phyloP scores from a whole-genome alignment of 92 coral and sea anemone species.

The Heteractis magnifica region DNA sequence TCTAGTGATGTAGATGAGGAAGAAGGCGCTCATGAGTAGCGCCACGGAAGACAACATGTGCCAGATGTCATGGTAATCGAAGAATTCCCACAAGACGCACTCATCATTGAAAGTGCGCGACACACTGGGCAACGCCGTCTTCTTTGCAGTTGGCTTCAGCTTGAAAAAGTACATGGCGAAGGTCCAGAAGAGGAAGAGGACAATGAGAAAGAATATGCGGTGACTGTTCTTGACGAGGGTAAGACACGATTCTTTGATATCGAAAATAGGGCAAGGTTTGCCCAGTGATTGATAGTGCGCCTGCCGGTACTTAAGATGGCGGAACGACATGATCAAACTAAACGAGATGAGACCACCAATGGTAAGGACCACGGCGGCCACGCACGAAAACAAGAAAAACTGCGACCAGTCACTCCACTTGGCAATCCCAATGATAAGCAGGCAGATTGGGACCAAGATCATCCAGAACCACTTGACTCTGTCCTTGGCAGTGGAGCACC shows the following conservation, averaged over 20 bases:
- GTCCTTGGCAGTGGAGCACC: slow-evolving; percentile 38
- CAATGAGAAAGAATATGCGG: slow-evolving; percentile 57
- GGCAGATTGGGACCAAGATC: slow-evolving; percentile 72
- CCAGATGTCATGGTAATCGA: slow-evolving; percentile 98
- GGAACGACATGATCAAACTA: slow-evolving; percentile 40
- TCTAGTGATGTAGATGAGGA: slow-evolving; percentile 76
- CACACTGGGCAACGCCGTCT: slow-evolving; percentile 69
- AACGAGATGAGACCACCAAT: slow-evolving; percentile 67
- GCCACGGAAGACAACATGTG: slow-evolving; percentile 97
- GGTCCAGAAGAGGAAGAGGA: slow-evolving; percentile 79
- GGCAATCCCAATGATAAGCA: slow-evolving; percentile 69
- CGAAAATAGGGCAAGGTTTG: slow-evolving; percentile 1
- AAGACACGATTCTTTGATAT: slow-evolving; percentile 21
- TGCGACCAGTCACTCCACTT: slow-evolving; percentile 80
- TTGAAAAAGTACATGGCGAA: slow-evolving; percentile 92
- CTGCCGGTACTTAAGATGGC: slow-evolving; percentile 2
- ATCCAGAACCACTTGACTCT: slow-evolving; percentile 70
- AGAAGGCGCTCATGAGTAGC: slow-evolving; percentile 79
- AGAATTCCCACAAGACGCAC: slow-evolving; percentile 91
- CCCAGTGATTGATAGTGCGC: slow-evolving; percentile 11
- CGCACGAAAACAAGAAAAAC: slow-evolving; percentile 91
- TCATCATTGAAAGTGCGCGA: slow-evolving; percentile 77
- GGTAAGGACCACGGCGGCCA: slow-evolving; percentile 71
- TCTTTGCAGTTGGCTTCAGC: slow-evolving; percentile 72
- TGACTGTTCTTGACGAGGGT: slow-evolving; percentile 50